These are phyloP conservation scores for Bombus affinis DNA, from an alignment of 1,140 invertebrate species.

Conservation along the genomic window DNA sequence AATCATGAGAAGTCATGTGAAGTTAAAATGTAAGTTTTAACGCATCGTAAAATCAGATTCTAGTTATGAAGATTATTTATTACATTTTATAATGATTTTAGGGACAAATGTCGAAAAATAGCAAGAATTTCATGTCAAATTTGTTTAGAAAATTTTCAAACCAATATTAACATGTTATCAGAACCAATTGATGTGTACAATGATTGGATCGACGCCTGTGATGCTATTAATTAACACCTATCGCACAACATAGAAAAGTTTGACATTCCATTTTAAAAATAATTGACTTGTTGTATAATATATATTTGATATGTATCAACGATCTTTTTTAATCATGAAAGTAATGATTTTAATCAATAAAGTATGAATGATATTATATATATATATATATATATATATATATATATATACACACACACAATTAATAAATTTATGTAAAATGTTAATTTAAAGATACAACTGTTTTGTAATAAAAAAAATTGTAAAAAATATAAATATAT, in stretches of 20 bases:
- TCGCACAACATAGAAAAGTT: no score
- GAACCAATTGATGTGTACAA: constrained; percentile 97
- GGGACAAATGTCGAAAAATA: constrained; percentile 94
- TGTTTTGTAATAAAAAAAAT: no score
- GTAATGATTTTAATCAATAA: neutral
- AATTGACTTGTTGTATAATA: neutral
- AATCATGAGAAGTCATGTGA: constrained; percentile 99
- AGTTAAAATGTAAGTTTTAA: constrained; percentile 92
- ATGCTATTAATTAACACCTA: constrained; percentile 79
- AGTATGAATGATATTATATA: neutral
- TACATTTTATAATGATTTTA: constrained; percentile 83
- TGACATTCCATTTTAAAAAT: no score
- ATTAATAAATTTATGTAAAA: neutral
- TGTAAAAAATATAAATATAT: neutral
- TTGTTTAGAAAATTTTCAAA: constrained; percentile 97
- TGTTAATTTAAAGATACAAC: neutral
- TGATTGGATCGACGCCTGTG: constrained; percentile 99
- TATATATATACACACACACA: neutral
- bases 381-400: neutral
- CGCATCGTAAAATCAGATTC: neutral
- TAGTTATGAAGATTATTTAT: neutral
- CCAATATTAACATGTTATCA: constrained; percentile 96
- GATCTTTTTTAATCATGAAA: neutral
- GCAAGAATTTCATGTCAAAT: constrained; percentile 95
- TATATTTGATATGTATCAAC: neutral